Evolutionary conservation across 2,797 vertebrate species (phyloP), one percentile per base, ranked within the genome.

Genomic region (Morelia viridis): DNA sequence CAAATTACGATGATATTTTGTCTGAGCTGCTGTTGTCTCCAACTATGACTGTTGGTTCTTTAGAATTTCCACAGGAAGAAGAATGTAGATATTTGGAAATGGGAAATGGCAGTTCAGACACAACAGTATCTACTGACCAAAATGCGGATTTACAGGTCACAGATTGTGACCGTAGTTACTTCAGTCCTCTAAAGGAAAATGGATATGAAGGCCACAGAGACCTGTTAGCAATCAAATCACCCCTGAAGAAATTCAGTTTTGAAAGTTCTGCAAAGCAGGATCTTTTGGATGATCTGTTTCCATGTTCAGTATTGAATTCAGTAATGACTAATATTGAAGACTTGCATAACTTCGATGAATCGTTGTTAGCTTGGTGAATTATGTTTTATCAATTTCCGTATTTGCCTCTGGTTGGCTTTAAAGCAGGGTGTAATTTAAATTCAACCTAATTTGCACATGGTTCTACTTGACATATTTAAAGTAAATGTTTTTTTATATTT

Each of bases 251-350:
- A 15, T 92, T 97, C 61, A 89, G 87, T 41, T 96, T 95, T 46
- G 95, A 95, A 65, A 96, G 95, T 35, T 94, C 97, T 3, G 86
- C 94, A 0, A 96, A 96, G 53, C 93, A 96, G 0, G 98, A 98
- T 96, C 97, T 98, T 93, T 95, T 99, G 28, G 98, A 98, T 22
- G 98, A 99, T 86, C 97, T 99, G 8, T 97, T 99, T 56, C 97
- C 97, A 0, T 96, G 97, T 93, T 97, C 98, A 58, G 95, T 89
- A 24, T 92, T 97, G 80, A 96, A 95, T 90, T 96, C 96, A 17
- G 96, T 97, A 26, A 94, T 96, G 68, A 96, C 96, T 92, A 98
- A 98, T 93, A 95, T 96, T 87, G 89, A 92, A 0, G 98, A 98
- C 61, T 96, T 99, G 93, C 97, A 96, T 96, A 96, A 97, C 86